phyloP scores from a whole-genome alignment of 2,797 vertebrate genomes.

The Erpetoichthys calabaricus region DNA sequence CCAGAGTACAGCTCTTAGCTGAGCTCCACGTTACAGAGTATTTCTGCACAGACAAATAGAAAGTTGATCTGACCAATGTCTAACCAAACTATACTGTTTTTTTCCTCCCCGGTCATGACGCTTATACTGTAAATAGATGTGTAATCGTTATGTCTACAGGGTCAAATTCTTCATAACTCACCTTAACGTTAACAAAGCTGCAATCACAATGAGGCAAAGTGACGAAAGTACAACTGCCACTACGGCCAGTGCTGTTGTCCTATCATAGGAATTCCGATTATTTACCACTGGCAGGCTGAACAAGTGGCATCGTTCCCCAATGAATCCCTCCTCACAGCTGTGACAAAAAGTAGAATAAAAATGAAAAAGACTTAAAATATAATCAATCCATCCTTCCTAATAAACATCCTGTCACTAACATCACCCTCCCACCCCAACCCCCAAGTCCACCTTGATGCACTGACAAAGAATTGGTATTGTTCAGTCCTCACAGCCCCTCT shows the following conservation, averaged over 20 bases:
- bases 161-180: constrained; percentile 26
- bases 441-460: constrained; percentile 5
- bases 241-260: constrained; percentile 78
- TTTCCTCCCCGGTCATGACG: background rate
- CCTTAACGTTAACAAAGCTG: constrained; percentile 80
- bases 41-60: too few relatives aligned
- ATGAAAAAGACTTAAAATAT: background rate
- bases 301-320: constrained; percentile 73
- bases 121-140: too few relatives aligned
- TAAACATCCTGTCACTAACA: background rate
- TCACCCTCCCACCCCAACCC: background rate
- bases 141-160: too few relatives aligned
- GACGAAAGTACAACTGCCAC: constrained; percentile 84
- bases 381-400: too few relatives aligned
- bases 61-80: too few relatives aligned
- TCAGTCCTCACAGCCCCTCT: too few relatives aligned
- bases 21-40: too few relatives aligned
- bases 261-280: constrained; percentile 54
- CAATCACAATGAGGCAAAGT: constrained; percentile 79
- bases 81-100: background rate
- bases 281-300: constrained; percentile 56
- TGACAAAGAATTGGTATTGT: too few relatives aligned
- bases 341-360: constrained; percentile 5
- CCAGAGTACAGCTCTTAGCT: too few relatives aligned
- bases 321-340: constrained; percentile 73